Evolutionary conservation across 1,140 invertebrate genomes (phyloP).

Genomic region (Penaeus indicus): DNA sequence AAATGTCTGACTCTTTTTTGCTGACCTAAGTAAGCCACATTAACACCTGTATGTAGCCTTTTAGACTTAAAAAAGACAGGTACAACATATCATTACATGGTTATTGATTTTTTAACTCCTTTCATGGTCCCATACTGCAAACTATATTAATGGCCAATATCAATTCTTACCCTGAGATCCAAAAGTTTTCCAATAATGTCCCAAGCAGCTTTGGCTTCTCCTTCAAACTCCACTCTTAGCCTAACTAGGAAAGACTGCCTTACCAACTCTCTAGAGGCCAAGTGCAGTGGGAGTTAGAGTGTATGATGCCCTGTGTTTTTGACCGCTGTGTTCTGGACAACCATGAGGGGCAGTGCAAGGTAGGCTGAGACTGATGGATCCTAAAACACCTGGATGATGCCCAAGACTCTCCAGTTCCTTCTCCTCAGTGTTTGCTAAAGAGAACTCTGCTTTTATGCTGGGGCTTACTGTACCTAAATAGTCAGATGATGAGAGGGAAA

Average conservation of each 20-base stretch:
- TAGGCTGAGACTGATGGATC: constrained; percentile 35
- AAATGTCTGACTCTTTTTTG: no score
- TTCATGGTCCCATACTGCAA: neutral
- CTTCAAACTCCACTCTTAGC: neutral
- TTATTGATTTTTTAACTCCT: neutral
- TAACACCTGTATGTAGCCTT: neutral
- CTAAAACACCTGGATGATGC: constrained; percentile 46
- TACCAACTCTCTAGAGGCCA: constrained; percentile 57
- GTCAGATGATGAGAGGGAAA: neutral
- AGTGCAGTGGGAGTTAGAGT: constrained; percentile 53
- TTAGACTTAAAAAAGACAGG: neutral
- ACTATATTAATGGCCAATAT: neutral
- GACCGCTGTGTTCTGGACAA: constrained; percentile 49
- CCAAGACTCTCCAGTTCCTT: constrained; percentile 49
- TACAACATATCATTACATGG: neutral
- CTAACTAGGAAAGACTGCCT: neutral
- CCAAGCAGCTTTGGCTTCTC: neutral
- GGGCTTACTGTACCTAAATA: constrained; percentile 67
- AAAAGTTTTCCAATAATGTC: no score
- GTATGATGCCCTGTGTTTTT: constrained; percentile 47
- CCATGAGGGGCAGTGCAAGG: constrained; percentile 45
- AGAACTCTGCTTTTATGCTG: constrained; percentile 69
- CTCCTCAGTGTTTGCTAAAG: constrained; percentile 51
- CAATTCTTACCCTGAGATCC: no score
- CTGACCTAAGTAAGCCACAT: no score